These are phyloP conservation scores for Iphiclides podalirius DNA, from an alignment of 2,888 invertebrate species.

Conservation along the genomic window DNA sequence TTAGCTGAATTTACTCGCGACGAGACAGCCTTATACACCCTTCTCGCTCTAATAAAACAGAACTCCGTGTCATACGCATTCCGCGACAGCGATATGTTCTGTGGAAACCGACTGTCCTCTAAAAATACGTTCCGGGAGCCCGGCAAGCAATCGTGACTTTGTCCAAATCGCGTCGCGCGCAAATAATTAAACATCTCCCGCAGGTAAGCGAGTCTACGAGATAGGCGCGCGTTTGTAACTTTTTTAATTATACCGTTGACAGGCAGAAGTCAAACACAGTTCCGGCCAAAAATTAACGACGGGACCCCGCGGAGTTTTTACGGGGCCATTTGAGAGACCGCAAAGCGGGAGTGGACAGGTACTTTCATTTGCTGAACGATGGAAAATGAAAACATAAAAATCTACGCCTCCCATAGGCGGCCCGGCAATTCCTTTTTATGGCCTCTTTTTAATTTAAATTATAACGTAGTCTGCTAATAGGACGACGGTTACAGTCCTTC, in stretches of 20 bases:
- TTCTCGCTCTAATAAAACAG: neutral
- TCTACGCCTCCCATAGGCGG: constrained; percentile 4
- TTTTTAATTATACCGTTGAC: constrained; percentile 39
- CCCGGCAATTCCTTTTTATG: too few relatives aligned
- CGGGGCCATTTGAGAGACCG: constrained; percentile 11
- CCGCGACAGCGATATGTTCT: too few relatives aligned
- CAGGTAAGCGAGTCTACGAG: constrained; percentile 10
- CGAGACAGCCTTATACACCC: neutral
- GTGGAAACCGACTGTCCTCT: too few relatives aligned
- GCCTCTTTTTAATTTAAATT: too few relatives aligned
- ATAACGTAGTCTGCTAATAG: too few relatives aligned
- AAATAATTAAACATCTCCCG: constrained; percentile 1
- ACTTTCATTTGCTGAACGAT: constrained; percentile 14
- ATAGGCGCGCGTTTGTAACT: constrained; percentile 28
- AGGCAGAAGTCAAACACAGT: constrained; percentile 36
- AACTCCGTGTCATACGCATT: too few relatives aligned
- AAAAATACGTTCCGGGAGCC: too few relatives aligned
- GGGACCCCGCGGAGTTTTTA: constrained; percentile 13
- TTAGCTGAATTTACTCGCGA: constrained; percentile 22
- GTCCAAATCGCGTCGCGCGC: too few relatives aligned
- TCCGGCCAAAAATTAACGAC: constrained; percentile 45
- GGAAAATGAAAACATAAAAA: constrained; percentile 19
- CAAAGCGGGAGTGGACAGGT: constrained; percentile 2
- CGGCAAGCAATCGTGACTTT: too few relatives aligned
- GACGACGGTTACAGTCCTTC: too few relatives aligned